Conservation (phyloP, 2,113 vertebrate genomes). For the Leptocoma aspasia region DNA sequence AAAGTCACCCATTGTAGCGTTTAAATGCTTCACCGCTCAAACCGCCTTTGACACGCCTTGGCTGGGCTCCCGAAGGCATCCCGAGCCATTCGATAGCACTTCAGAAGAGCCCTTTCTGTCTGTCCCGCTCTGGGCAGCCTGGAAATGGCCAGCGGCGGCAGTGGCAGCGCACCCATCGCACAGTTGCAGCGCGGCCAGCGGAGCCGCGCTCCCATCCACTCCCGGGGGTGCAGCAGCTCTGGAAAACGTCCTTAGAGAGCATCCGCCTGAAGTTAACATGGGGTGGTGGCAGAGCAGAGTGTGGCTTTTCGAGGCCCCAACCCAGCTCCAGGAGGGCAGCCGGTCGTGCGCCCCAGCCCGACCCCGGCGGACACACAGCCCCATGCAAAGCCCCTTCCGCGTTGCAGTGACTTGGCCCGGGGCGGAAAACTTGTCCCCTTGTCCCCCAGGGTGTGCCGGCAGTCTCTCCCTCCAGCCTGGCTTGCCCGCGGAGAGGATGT, state of each 20-base stretch:
- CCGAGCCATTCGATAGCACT: slow-evolving; percentile 2
- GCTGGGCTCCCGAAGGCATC: slow-evolving; percentile 38
- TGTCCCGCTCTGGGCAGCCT: not conserved
- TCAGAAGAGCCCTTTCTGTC: not conserved
- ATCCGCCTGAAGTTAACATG: not conserved
- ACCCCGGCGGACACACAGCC: too few relatives aligned
- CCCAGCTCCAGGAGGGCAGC: not conserved
- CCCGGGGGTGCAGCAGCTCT: not conserved
- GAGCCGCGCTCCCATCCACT: not conserved
- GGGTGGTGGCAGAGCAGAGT: not conserved
- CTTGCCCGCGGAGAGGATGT: not conserved
- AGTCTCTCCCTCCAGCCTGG: not conserved
- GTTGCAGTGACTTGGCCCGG: not conserved
- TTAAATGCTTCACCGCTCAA: slow-evolving; percentile 29
- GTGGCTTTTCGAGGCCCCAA: not conserved
- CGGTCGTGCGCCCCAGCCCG: too few relatives aligned
- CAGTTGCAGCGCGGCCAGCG: not conserved
- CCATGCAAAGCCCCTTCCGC: not conserved
- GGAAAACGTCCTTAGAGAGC: not conserved
- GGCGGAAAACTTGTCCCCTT: not conserved
- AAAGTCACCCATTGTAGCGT: slow-evolving; percentile 2
- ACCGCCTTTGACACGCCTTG: slow-evolving; percentile 48
- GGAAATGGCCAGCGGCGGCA: not conserved
- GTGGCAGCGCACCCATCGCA: not conserved
- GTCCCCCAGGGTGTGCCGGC: not conserved